Percentiles rank a stretch among this genome's conserved stretches.
Conservation (phyloP, 2,888 invertebrate genomes). For the Rapana venosa region DNA sequence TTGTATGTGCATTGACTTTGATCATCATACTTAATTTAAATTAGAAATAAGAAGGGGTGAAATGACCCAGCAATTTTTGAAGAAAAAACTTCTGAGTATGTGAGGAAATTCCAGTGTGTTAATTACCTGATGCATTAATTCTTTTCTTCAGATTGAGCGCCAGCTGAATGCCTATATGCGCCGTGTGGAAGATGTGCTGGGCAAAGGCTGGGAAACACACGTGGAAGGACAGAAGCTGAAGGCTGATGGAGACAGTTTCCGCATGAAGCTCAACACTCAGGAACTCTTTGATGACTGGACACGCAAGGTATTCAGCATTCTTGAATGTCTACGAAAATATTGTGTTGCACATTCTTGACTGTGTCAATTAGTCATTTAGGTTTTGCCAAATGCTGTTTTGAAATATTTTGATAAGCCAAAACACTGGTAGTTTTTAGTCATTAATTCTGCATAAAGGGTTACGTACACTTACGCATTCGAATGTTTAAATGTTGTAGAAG, state of each 20-base stretch:
- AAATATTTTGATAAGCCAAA: too few species aligned
- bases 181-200: conserved; percentile 98
- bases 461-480: neutral
- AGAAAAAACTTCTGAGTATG: too few species aligned
- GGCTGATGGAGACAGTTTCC: conserved; percentile 98
- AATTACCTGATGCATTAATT: neutral
- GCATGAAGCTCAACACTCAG: conserved; percentile 95
- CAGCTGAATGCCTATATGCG: conserved; percentile 97
- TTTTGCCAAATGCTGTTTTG: too few species aligned
- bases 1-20: too few species aligned
- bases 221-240: conserved; percentile 97
- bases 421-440: too few species aligned
- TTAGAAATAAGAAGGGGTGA: too few species aligned
- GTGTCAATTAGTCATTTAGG: too few species aligned
- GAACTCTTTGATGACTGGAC: conserved; percentile 99
- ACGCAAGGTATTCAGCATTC: conserved; percentile 67
- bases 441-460: too few species aligned
- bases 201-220: conserved; percentile 99
- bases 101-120: neutral
- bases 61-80: too few species aligned
- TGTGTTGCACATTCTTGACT: too few species aligned
- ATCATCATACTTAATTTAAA: too few species aligned
- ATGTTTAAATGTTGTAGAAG: too few species aligned
- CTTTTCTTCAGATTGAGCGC: conserved; percentile 89
- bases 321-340: neutral